Conservation (phyloP, 2,113 vertebrate genomes). For the Albula glossodonta region DNA sequence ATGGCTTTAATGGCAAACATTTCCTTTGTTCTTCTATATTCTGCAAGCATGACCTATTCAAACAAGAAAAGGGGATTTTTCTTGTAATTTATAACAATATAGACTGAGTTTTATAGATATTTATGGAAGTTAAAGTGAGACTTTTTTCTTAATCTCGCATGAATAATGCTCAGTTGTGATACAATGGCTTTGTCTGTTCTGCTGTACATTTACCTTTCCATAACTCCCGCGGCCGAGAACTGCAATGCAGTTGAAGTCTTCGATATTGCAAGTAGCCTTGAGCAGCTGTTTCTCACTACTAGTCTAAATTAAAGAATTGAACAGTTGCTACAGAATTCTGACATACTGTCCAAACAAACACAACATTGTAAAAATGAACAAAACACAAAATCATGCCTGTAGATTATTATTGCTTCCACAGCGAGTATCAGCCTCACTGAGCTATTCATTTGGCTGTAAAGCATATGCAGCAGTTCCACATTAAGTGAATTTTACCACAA, state of each 20-base stretch:
- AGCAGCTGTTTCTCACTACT: not conserved
- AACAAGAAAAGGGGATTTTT: not conserved
- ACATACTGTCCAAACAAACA: no score
- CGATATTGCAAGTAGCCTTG: not conserved
- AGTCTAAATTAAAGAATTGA: not conserved
- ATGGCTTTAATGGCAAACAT: not conserved
- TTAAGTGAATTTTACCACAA: no score
- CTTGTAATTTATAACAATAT: not conserved
- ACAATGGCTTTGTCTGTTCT: not conserved
- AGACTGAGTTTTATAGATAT: no score
- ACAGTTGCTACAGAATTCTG: not conserved
- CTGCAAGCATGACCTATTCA: not conserved
- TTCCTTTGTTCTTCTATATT: not conserved
- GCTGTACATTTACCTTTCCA: not conserved
- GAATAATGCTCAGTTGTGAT: not conserved
- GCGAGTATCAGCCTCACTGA: no score
- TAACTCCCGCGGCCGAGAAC: not conserved
- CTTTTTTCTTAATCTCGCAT: no score
- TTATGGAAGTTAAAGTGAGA: no score
- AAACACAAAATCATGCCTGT: no score
- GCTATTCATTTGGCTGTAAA: no score
- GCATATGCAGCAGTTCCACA: no score
- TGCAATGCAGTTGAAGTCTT: not conserved
- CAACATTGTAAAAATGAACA: no score
- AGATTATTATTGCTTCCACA: no score